Evolutionary conservation across 2,797 vertebrate species (phyloP).

Genomic region (Gadopsis marmoratus): DNA sequence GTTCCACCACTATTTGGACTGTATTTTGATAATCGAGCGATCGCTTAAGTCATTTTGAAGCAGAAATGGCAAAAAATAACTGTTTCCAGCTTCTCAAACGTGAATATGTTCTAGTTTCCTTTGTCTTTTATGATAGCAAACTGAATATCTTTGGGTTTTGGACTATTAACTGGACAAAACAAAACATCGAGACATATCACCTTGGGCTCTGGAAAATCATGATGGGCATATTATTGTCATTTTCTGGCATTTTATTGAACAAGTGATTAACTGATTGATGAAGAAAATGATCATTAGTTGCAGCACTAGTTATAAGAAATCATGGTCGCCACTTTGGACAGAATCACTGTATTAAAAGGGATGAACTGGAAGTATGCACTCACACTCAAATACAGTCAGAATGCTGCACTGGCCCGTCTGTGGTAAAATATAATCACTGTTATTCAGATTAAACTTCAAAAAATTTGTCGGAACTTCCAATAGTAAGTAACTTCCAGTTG

Average conservation of each 20-base stretch:
- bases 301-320: not conserved
- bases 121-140: not conserved
- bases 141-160: not conserved
- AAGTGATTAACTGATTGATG: not conserved
- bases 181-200: not conserved
- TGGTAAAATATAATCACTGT: not conserved
- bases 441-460: not conserved
- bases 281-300: not conserved
- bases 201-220: not conserved
- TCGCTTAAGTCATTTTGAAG: not conserved
- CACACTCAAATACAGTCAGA: not conserved
- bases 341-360: not conserved
- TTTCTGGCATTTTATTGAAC: conserved; percentile 6
- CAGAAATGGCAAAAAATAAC: not conserved
- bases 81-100: not conserved
- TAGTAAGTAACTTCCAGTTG: not conserved
- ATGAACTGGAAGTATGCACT: not conserved
- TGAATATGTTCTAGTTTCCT: not conserved
- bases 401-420: not conserved
- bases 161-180: not conserved
- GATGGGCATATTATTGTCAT: not conserved
- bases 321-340: not conserved
- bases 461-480: not conserved
- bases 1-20: not conserved
- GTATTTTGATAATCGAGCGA: not conserved